Percentiles rank a stretch among this genome's conserved stretches.
Conservation (phyloP, 2,113 vertebrate genomes). For the Genyomyrus donnyi region DNA sequence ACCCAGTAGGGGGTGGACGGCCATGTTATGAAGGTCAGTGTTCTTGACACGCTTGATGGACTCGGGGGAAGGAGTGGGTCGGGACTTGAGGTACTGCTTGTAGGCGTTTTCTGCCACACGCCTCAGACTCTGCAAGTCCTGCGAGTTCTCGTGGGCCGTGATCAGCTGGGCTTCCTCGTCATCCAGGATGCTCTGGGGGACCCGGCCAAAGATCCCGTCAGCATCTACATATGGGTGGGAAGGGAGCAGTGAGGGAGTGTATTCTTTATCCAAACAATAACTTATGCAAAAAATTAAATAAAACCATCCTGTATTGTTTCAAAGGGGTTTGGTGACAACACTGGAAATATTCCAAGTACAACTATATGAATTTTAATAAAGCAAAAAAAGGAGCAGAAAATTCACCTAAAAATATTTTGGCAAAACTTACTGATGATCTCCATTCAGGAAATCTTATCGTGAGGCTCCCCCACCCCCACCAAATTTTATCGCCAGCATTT, state of each 20-base stretch:
- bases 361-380: not conserved
- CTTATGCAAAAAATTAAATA: not conserved
- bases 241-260: not conserved
- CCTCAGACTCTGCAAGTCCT: constrained; percentile 72
- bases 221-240: constrained; percentile 26
- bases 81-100: constrained; percentile 84
- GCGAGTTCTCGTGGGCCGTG: constrained; percentile 58
- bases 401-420: no score
- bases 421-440: not conserved
- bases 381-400: not conserved
- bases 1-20: constrained; percentile 85
- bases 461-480: no score
- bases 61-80: constrained; percentile 74
- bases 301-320: not conserved
- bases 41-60: constrained; percentile 85
- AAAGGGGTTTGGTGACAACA: not conserved
- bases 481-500: not conserved
- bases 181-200: constrained; percentile 84
- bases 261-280: not conserved
- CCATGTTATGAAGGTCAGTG: constrained; percentile 64
- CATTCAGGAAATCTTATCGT: not conserved
- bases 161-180: constrained; percentile 74
- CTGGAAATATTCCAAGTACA: not conserved
- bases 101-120: constrained; percentile 75
- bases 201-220: constrained; percentile 72